Percentiles rank a stretch among this genome's conserved stretches.
Conservation (phyloP, 2,888 invertebrate genomes). For the Erebia palarica region DNA sequence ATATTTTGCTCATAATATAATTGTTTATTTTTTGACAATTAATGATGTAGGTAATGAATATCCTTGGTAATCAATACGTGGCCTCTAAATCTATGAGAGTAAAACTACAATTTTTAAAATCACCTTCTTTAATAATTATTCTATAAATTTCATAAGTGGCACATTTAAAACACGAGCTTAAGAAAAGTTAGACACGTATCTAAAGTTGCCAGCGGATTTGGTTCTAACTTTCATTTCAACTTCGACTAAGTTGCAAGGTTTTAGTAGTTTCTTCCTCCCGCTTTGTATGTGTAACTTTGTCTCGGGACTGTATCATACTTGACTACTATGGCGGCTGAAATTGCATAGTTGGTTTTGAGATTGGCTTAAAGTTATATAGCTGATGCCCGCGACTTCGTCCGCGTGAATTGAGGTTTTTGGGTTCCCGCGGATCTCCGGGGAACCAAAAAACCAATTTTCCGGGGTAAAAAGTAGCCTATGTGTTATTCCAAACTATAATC, state of each 20-base stretch:
- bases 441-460: too few relatives aligned
- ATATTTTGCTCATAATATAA: too few relatives aligned
- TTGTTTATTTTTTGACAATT: too few relatives aligned
- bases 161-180: slow-evolving; percentile 30
- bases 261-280: slow-evolving; percentile 31
- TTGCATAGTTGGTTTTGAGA: slow-evolving; percentile 12
- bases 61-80: too few relatives aligned
- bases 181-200: slow-evolving; percentile 32
- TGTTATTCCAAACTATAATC: too few relatives aligned
- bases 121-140: neutral
- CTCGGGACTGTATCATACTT: slow-evolving; percentile 15
- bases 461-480: too few relatives aligned
- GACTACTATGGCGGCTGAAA: slow-evolving; percentile 1
- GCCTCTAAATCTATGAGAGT: too few relatives aligned
- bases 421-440: too few relatives aligned
- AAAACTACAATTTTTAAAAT: neutral
- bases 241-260: slow-evolving; percentile 32
- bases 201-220: slow-evolving; percentile 30
- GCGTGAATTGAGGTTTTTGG: too few relatives aligned
- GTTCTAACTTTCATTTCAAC: slow-evolving; percentile 36
- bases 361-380: slow-evolving; percentile 8
- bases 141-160: slow-evolving; percentile 21
- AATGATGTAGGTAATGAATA: too few relatives aligned
- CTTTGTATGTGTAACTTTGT: slow-evolving; percentile 28
- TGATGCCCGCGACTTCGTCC: too few relatives aligned